These are phyloP conservation scores for Hyperoodon ampullatus DNA, from an alignment of 2,113 vertebrate genomes.

Conservation along the genomic window DNA sequence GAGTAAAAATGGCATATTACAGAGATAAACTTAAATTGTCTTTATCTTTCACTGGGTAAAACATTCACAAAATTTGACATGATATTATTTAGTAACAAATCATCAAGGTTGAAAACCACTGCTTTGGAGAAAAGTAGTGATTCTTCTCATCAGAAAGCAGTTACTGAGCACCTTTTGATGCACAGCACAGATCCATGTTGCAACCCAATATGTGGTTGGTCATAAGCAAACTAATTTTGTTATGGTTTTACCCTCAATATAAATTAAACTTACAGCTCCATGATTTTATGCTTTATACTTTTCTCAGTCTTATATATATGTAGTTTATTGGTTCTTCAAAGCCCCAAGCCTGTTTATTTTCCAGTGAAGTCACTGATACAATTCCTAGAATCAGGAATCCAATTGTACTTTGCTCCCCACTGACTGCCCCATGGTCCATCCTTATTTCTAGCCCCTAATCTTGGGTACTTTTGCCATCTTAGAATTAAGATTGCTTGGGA, in stretches of 20 bases:
- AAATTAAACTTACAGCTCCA: not conserved
- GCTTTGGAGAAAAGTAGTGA: not conserved
- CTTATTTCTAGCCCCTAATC: not conserved
- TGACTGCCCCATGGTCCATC: not conserved
- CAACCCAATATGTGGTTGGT: not conserved
- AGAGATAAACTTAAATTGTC: not conserved
- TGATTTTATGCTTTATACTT: not conserved
- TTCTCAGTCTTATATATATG: not conserved
- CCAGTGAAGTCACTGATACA: not conserved
- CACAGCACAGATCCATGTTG: not conserved
- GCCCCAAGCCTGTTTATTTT: not conserved
- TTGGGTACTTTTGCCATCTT: not conserved
- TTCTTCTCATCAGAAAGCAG: not conserved
- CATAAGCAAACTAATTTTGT: not conserved
- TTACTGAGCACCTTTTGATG: not conserved
- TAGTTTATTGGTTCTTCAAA: not conserved
- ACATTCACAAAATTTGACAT: not conserved
- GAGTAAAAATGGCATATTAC: not conserved
- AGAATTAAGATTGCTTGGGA: not conserved
- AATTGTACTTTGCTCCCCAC: not conserved
- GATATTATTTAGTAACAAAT: not conserved
- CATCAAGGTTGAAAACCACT: not conserved
- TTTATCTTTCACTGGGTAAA: conserved; percentile 4
- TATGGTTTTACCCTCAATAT: not conserved
- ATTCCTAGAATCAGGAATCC: not conserved